These are phyloP conservation scores for Sphaerophoria rueppellii DNA, from an alignment of 2,888 invertebrate species.

Conservation along the genomic window DNA sequence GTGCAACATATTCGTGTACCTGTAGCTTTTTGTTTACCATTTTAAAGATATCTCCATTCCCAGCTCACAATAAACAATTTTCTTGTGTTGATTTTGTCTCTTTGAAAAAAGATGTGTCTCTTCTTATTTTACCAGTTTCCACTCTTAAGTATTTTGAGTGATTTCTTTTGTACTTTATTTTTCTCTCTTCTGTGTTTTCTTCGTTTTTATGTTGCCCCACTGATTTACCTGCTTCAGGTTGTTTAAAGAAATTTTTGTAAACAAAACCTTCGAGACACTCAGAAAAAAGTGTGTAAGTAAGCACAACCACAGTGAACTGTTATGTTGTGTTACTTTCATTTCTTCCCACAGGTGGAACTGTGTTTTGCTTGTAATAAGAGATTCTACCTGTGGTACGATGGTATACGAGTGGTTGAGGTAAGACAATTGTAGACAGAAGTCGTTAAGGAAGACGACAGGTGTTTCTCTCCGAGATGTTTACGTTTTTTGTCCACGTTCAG, in stretches of 20 bases:
- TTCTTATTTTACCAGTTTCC: conserved; percentile 23
- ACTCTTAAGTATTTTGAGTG: conserved; percentile 42
- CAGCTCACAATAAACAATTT: neutral
- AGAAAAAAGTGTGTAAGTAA: conserved; percentile 28
- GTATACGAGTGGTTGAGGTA: neutral
- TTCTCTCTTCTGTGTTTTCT: neutral
- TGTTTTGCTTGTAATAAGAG: conserved; percentile 51
- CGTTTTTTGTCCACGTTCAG: neutral
- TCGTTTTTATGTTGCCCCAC: neutral
- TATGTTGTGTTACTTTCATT: conserved; percentile 63
- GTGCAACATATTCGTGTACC: too few species aligned
- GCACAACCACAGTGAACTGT: conserved; percentile 64
- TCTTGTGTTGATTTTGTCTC: conserved; percentile 13
- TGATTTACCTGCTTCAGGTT: conserved; percentile 35
- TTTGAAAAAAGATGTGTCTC: conserved; percentile 13
- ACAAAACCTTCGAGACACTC: conserved; percentile 49
- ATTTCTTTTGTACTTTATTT: neutral
- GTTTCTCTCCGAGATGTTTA: conserved; percentile 62
- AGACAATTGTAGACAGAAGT: too few species aligned
- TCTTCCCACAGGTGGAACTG: conserved; percentile 18
- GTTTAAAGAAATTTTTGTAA: conserved; percentile 50
- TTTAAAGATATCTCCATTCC: neutral
- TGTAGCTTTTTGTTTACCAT: neutral
- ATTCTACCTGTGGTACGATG: neutral
- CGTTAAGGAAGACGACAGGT: conserved; percentile 36